Percentiles rank a stretch among this genome's conserved stretches.
These are phyloP conservation scores for Pollachius pollachius DNA, from an alignment of 2,113 vertebrate genomes.

Conservation along the genomic window DNA sequence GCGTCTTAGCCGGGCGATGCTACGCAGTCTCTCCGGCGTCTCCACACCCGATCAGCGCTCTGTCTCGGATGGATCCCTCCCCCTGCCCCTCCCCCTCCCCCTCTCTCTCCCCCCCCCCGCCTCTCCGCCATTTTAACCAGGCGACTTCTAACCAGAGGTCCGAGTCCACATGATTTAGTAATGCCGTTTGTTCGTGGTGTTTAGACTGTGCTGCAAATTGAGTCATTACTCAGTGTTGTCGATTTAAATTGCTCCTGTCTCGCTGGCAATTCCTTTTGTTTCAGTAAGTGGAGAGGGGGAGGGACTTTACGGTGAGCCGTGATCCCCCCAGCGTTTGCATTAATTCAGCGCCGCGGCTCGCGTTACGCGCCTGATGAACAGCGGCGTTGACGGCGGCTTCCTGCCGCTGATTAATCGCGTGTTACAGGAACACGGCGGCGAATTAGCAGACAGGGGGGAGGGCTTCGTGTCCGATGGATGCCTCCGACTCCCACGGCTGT, in stretches of 20 bases:
- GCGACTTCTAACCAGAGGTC: constrained; percentile 44
- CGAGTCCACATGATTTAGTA: constrained; percentile 63
- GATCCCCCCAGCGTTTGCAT: constrained; percentile 65
- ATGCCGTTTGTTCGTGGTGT: constrained; percentile 66
- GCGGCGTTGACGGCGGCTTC: constrained; percentile 52
- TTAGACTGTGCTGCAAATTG: constrained; percentile 68
- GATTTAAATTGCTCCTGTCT: constrained; percentile 70
- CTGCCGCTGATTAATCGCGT: constrained; percentile 74
- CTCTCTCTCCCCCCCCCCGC: not conserved
- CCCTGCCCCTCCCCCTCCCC: not conserved
- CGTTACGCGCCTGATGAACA: constrained; percentile 65
- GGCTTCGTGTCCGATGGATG: constrained; percentile 41
- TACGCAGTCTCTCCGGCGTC: too few relatives aligned
- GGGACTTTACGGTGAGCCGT: constrained; percentile 37
- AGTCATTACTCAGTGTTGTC: constrained; percentile 71
- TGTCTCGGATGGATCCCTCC: too few relatives aligned
- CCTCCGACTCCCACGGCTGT: not conserved
- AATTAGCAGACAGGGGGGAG: constrained; percentile 65
- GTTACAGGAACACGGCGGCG: constrained; percentile 71
- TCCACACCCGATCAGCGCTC: too few relatives aligned
- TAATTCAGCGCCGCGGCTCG: constrained; percentile 61
- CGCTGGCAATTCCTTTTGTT: constrained; percentile 66
- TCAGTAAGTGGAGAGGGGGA: constrained; percentile 19
- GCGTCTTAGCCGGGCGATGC: too few relatives aligned
- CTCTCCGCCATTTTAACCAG: constrained; percentile 31